Evolutionary conservation across 2,797 vertebrate genomes (phyloP).

Genomic region (Falco naumanni): DNA sequence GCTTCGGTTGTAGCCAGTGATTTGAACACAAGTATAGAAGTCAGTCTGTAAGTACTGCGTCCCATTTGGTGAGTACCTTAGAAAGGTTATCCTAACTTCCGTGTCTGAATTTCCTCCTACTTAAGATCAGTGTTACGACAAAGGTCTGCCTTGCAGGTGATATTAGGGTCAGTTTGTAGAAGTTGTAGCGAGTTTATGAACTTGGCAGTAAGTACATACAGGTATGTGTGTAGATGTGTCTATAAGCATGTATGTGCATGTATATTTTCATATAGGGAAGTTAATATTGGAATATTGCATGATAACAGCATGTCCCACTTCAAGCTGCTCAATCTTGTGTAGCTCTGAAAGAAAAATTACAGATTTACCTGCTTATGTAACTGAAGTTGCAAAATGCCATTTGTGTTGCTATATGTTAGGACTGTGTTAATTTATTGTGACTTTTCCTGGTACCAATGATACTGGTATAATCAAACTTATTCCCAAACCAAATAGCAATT

Average conservation of each 20-base stretch:
- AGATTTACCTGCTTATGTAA: not conserved
- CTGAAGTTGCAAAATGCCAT: not conserved
- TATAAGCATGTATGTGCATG: not conserved
- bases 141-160: not conserved
- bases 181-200: not conserved
- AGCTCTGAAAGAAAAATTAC: not conserved
- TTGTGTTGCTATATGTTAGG: not conserved
- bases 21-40: not conserved
- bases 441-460: not conserved
- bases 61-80: not conserved
- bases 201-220: rapidly evolving
- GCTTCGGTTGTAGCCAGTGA: not conserved
- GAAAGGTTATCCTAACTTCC: not conserved
- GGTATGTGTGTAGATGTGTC: not conserved
- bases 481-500: not conserved
- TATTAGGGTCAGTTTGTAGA: not conserved
- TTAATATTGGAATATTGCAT: not conserved
- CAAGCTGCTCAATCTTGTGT: not conserved
- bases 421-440: not conserved
- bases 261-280: not conserved
- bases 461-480: not conserved
- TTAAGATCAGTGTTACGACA: not conserved
- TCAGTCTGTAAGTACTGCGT: not conserved
- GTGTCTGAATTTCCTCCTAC: not conserved
- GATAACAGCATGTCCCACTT: not conserved